phyloP scores from a whole-genome alignment of 2,797 vertebrate species.

The Diplodus puntazzo region DNA sequence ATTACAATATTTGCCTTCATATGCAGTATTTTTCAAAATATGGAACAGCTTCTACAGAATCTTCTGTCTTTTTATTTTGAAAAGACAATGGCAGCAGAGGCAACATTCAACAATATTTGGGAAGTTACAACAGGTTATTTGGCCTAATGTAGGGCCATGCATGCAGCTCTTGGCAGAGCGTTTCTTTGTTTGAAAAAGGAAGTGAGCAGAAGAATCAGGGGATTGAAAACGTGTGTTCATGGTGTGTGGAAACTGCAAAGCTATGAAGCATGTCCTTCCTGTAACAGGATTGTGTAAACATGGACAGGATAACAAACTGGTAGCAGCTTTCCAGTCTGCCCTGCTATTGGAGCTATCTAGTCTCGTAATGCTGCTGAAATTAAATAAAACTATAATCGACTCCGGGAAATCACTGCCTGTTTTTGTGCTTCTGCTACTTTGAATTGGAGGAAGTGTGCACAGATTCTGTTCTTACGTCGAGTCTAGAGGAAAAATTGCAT shows the following conservation, averaged over 20 bases:
- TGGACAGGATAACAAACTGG: background rate
- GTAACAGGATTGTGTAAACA: conserved; percentile 17
- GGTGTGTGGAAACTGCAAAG: background rate
- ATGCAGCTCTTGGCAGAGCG: too few relatives aligned
- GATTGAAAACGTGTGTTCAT: background rate
- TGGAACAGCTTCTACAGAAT: too few relatives aligned
- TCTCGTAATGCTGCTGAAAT: background rate
- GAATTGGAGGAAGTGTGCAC: conserved; percentile 21
- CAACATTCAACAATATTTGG: too few relatives aligned
- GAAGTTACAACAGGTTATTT: too few relatives aligned
- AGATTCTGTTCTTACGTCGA: background rate
- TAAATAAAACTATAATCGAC: background rate
- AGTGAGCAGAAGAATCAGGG: background rate
- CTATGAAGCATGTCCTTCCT: background rate
- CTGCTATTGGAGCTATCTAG: background rate
- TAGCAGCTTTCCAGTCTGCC: background rate
- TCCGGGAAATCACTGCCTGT: too few relatives aligned
- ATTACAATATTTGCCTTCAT: too few relatives aligned
- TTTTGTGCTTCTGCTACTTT: background rate
- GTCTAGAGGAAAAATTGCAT: background rate
- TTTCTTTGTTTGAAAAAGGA: background rate
- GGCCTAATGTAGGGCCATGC: too few relatives aligned
- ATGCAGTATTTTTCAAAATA: too few relatives aligned
- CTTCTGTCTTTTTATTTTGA: too few relatives aligned
- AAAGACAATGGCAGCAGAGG: too few relatives aligned